Evolutionary conservation across 2,113 vertebrate species (phyloP).

Genomic region (Copsychus sechellarum): DNA sequence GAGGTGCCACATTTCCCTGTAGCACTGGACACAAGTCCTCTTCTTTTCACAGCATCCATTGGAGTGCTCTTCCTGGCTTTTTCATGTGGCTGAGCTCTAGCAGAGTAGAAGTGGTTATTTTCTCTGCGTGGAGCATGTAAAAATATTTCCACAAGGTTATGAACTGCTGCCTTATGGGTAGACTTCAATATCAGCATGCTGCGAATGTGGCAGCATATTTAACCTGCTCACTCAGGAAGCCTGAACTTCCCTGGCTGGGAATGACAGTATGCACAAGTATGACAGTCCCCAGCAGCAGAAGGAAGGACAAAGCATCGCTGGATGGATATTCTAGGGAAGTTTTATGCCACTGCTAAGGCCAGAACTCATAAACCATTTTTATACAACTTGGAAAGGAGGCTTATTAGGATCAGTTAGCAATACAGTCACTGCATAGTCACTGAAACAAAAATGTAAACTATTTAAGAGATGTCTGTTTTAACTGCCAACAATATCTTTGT

Average conservation of each 20-base stretch:
- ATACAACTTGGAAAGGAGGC: slow-evolving; percentile 11
- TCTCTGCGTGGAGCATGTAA: slow-evolving; percentile 7
- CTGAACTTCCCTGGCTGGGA: neutral
- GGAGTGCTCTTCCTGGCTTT: neutral
- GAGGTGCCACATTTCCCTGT: neutral
- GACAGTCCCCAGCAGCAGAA: neutral
- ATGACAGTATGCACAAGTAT: neutral
- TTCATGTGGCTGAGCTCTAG: slow-evolving; percentile 37
- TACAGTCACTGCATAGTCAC: neutral
- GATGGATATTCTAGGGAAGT: slow-evolving; percentile 8
- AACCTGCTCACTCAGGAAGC: slow-evolving; percentile 4
- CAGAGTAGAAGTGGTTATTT: slow-evolving; percentile 36
- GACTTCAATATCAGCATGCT: slow-evolving; percentile 21
- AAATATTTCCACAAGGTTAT: slow-evolving; percentile 59
- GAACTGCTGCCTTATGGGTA: slow-evolving; percentile 39
- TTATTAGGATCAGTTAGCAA: slow-evolving; percentile 35
- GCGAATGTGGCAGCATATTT: slow-evolving; percentile 22
- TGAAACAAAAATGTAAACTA: slow-evolving; percentile 39
- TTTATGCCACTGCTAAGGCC: neutral
- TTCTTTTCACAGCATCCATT: neutral
- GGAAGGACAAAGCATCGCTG: neutral
- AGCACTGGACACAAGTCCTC: neutral
- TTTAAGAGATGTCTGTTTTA: slow-evolving; percentile 10
- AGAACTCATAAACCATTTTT: slow-evolving; percentile 49
- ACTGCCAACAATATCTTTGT: neutral